These are phyloP conservation scores for Chaetoderma sp. DNA, from an alignment of 2,888 invertebrate species.

Conservation along the genomic window DNA sequence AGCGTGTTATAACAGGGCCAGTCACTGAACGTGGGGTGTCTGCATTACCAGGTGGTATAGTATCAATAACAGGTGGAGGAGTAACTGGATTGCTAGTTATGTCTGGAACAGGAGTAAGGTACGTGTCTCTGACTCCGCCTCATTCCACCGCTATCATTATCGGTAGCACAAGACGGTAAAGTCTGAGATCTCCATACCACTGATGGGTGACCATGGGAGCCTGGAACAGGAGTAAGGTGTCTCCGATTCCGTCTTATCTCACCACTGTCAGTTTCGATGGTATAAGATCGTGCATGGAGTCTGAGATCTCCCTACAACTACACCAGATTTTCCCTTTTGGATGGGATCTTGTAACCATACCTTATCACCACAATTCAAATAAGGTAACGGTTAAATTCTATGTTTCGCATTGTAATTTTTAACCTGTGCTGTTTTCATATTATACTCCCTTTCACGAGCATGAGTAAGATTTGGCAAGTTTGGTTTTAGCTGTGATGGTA, in stretches of 20 bases:
- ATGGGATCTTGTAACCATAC: not conserved
- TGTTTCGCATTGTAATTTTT: not conserved
- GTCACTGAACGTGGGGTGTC: too few species aligned
- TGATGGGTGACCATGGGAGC: too few species aligned
- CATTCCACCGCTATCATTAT: too few species aligned
- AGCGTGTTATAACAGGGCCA: too few species aligned
- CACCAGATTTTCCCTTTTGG: not conserved
- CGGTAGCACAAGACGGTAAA: too few species aligned
- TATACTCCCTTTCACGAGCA: not conserved
- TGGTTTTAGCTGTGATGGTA: constrained; percentile 17
- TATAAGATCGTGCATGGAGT: not conserved
- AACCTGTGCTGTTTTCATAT: not conserved
- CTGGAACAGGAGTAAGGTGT: not conserved
- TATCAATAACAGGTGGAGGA: too few species aligned
- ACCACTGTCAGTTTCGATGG: not conserved
- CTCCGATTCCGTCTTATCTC: not conserved
- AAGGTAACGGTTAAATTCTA: not conserved
- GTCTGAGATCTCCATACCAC: too few species aligned
- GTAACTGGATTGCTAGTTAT: too few species aligned
- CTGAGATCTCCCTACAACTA: not conserved
- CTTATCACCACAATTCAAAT: not conserved
- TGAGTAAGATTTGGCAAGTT: constrained; percentile 3
- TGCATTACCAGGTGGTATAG: too few species aligned
- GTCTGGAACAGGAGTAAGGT: too few species aligned
- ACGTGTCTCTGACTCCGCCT: too few species aligned